A percentile compares a stretch with the other conserved stretches of the same genome.
Conservation (phyloP, 2,797 vertebrate species). For the Lophius americanus region DNA sequence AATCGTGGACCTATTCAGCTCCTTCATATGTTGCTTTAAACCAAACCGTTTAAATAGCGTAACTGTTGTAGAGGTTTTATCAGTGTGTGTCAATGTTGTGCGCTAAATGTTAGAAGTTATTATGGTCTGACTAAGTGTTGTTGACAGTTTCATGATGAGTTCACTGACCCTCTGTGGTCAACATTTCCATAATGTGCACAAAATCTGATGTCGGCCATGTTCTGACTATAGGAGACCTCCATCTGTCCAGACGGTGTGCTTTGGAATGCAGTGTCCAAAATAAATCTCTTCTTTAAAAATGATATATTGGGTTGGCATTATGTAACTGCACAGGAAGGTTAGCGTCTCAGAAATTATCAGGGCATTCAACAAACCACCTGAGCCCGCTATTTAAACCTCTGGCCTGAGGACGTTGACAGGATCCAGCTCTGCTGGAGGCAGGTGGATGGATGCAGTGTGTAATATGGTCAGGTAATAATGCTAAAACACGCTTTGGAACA, state of each 20-base stretch:
- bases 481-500: constrained; percentile 35
- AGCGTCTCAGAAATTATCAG: too few species aligned
- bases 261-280: constrained; percentile 74
- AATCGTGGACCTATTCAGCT: constrained; percentile 16
- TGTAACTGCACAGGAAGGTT: constrained; percentile 27
- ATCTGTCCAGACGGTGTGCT: constrained; percentile 69
- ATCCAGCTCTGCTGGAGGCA: constrained; percentile 22
- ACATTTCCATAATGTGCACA: constrained; percentile 68
- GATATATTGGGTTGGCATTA: constrained; percentile 30
- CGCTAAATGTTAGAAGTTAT: constrained; percentile 67
- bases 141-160: constrained; percentile 60
- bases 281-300: constrained; percentile 74
- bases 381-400: not conserved
- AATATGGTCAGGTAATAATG: constrained; percentile 23
- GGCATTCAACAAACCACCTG: not conserved
- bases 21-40: constrained; percentile 33
- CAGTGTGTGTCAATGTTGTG: constrained; percentile 71
- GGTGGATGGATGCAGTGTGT: not conserved
- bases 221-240: constrained; percentile 72
- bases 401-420: constrained; percentile 8
- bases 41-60: constrained; percentile 38
- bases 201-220: constrained; percentile 61
- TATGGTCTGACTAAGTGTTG: constrained; percentile 73
- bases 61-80: constrained; percentile 63
- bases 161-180: constrained; percentile 26